phyloP scores from a whole-genome alignment of 2,888 invertebrate species.

The Eupithecia exiguata region DNA sequence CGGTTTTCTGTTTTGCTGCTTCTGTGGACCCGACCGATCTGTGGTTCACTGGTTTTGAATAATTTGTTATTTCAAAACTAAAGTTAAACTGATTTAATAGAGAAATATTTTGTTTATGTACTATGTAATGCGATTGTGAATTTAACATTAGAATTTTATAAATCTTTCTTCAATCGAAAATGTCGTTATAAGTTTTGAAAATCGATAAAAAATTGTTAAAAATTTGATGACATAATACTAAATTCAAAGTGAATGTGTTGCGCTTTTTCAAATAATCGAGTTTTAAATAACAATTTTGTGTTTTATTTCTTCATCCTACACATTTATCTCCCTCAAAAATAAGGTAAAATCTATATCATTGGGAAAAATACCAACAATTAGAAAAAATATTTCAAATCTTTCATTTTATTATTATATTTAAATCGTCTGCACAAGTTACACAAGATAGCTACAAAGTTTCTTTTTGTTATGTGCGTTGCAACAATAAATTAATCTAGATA shows the following conservation, averaged over 20 bases:
- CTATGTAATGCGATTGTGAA: slow-evolving; percentile 20
- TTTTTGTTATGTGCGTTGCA: slow-evolving; percentile 38
- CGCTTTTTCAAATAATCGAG: slow-evolving; percentile 81
- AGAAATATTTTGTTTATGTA: slow-evolving; percentile 20
- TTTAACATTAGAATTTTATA: slow-evolving; percentile 16
- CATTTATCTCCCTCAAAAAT: neutral
- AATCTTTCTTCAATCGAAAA: slow-evolving; percentile 18
- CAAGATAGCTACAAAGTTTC: neutral
- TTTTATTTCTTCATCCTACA: slow-evolving; percentile 61
- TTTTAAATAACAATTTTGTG: slow-evolving; percentile 73
- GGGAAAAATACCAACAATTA: neutral
- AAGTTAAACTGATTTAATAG: slow-evolving; percentile 11
- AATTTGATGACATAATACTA: slow-evolving; percentile 38
- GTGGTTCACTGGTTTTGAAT: slow-evolving; percentile 24
- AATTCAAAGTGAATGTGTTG: slow-evolving; percentile 68
- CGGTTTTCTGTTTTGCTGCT: slow-evolving; percentile 49
- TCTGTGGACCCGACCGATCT: too few species aligned
- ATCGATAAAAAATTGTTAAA: slow-evolving; percentile 32
- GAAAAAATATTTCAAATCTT: neutral
- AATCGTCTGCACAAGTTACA: neutral
- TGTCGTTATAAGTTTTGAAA: slow-evolving; percentile 21
- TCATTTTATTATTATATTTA: too few species aligned
- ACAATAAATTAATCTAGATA: slow-evolving; percentile 16
- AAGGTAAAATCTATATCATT: neutral
- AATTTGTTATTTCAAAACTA: slow-evolving; percentile 14